Base-by-base conservation (phyloP, 2,797 vertebrate species). In the Coendou prehensilis region DNA sequence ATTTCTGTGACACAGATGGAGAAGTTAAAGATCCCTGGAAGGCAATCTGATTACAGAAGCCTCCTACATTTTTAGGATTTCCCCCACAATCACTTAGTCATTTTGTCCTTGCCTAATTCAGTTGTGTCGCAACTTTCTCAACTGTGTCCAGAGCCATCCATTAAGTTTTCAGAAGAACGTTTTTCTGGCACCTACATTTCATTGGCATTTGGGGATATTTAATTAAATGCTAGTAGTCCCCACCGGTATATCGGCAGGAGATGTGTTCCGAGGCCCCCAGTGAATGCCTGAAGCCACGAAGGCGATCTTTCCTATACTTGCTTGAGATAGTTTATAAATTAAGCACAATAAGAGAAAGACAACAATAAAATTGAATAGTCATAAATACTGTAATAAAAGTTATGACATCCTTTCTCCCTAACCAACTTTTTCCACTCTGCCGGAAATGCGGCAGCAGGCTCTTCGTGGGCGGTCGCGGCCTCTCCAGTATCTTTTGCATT, bases 171-270 rank as follows among this genome's bases (percentile, higher is more conserved):
- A 18, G 45, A 41, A 76, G 75, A 87, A 59, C 37, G 57, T 83
- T 82, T 91, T n/a, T 69, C 78, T 57, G 93, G 85, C 88, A 26
- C 54, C 79, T 37, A 50, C 50, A 57, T 33, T 90, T 96, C 90
- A 63, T 59, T 71, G 79, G 23, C 82, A 23, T 87, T 85, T 67
- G 13, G 63, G 71, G 61, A 33, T 71, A 52, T 87, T 83, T 64
- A 69, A 69, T 76, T 83, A 52, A 94, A 83, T 63, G 28, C 73
- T n/a, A 71, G 18, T 7, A 64, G n/a, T 26, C 71, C 17, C 5
- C 59, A 45, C 28, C 59, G 54, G 22, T 22, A 28, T 33, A 20
- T 20, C 33, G 22, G 22, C 57, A 30, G 54, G n/a, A 37, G 18
- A 23, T 8, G 15, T 8, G 15, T 17, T 45, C 45, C 50, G 33